Evolutionary conservation across 2,797 vertebrate genomes (phyloP).

Genomic region (Paguma larvata): DNA sequence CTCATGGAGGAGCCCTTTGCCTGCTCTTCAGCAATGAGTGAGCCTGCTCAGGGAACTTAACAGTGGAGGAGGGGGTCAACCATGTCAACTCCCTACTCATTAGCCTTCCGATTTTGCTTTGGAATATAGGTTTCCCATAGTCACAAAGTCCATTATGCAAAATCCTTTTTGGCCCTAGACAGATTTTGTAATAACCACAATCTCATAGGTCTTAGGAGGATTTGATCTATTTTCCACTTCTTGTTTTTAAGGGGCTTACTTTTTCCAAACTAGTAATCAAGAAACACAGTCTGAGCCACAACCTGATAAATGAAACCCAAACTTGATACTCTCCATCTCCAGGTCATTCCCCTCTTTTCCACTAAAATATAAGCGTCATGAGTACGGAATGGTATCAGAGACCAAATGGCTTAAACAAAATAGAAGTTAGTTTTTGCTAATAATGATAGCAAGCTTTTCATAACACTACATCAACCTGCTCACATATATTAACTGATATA

Average conservation of each 20-base stretch:
- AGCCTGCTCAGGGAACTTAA: background rate
- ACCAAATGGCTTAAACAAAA: conserved; percentile 30
- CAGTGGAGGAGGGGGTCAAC: background rate
- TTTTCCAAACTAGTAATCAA: conserved; percentile 44
- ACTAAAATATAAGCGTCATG: background rate
- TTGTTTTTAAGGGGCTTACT: background rate
- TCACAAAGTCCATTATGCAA: background rate
- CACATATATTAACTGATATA: background rate
- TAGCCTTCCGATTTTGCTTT: background rate
- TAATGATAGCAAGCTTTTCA: background rate
- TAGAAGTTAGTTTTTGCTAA: background rate
- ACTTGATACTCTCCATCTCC: background rate
- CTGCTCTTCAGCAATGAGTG: background rate
- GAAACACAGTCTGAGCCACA: background rate
- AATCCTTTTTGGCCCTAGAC: background rate
- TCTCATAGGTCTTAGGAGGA: background rate
- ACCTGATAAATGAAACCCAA: background rate
- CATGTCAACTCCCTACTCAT: background rate
- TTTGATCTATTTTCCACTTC: conserved; percentile 20
- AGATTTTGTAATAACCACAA: conserved; percentile 42
- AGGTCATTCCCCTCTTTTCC: background rate
- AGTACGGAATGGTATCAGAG: background rate
- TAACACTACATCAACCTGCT: background rate
- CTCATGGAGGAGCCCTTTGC: background rate
- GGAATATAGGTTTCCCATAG: background rate